phyloP scores from a whole-genome alignment of 2,113 vertebrate genomes.

The Silurus glanis region DNA sequence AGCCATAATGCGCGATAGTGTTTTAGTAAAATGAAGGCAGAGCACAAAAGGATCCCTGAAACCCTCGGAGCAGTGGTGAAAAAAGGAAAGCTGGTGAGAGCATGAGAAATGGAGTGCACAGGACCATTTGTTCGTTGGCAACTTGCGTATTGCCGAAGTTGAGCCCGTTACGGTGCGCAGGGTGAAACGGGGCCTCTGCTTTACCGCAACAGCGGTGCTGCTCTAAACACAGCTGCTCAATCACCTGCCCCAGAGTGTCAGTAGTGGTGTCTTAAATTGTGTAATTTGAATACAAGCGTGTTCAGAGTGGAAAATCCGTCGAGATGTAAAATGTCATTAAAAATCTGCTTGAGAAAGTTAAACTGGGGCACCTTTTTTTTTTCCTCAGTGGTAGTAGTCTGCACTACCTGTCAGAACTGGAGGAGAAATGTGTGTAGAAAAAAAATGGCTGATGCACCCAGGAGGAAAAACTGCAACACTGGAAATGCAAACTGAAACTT shows the following conservation, averaged over 20 bases:
- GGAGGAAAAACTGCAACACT: neutral
- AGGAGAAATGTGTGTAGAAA: neutral
- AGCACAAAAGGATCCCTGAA: neutral
- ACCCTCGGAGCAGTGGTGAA: neutral
- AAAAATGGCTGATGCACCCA: neutral
- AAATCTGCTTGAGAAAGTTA: neutral
- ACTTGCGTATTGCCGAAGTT: neutral
- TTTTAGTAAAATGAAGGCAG: neutral
- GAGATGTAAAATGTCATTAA: neutral
- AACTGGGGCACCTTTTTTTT: neutral
- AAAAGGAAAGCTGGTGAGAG: neutral
- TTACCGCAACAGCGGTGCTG: conserved; percentile 9
- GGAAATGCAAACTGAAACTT: neutral
- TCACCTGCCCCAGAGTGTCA: conserved; percentile 9
- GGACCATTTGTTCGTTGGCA: conserved; percentile 16
- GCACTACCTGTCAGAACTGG: neutral
- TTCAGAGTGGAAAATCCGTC: neutral
- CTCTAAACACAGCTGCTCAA: conserved; percentile 33
- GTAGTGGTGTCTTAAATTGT: neutral
- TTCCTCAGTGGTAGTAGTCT: no score
- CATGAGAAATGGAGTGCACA: conserved; percentile 8
- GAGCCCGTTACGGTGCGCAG: neutral
- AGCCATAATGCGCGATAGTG: neutral
- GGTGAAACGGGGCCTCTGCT: conserved; percentile 7
- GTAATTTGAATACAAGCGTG: neutral